Base-by-base conservation (phyloP, 2,888 invertebrate species). In the Hydroisotoma schaefferi region DNA sequence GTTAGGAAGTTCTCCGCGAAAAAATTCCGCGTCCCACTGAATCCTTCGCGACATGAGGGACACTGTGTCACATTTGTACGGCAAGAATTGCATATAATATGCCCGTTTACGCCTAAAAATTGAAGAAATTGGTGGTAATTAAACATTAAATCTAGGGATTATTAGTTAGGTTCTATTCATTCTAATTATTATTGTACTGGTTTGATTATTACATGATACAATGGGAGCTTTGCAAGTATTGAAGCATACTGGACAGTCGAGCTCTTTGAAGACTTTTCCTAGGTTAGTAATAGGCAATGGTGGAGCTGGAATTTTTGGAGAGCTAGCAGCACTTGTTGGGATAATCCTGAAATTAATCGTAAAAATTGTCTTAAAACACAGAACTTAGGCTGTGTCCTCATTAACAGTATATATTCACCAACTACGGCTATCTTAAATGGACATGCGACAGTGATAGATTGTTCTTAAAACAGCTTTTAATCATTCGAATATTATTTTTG, bases 211-310 rank as follows among this genome's bases (percentile, higher is more conserved):
- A 46, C 71, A 71, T n/a, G 66, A 67, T 20, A 65, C 61, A 25
- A 71, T 70, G 6, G 69, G 69, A 22, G 69, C 67, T 8, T 61
- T 51, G 26, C 69, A 70, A 0, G 68, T 63, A 43, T 66, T 68
- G 55, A 67, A 66, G 27, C 71, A 71, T 10, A 70, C 49, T 12
- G 71, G 71, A 61, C 71, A 71, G 47, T 70, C 70, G 20, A 71
- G 46, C 55, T 71, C 71, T 43, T 69, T 68, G 23, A 71, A 67
- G 33, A 68, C 60, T 57, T 57, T 64, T 1, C 59, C 58, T 10
- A 70, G 55, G 37, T 63, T 59, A 12, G 47, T 52, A 1, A 53
- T 51, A 15, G 62, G 55, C 0, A 49, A 27, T n/a, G n/a, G 37
- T 33, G 29, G 2, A 55, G 18, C 1, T n/a, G n/a, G n/a, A n/a